These are phyloP conservation scores for Platygyra sinensis DNA, from an alignment of 64 coral and sea anemone genomes.

Conservation along the genomic window DNA sequence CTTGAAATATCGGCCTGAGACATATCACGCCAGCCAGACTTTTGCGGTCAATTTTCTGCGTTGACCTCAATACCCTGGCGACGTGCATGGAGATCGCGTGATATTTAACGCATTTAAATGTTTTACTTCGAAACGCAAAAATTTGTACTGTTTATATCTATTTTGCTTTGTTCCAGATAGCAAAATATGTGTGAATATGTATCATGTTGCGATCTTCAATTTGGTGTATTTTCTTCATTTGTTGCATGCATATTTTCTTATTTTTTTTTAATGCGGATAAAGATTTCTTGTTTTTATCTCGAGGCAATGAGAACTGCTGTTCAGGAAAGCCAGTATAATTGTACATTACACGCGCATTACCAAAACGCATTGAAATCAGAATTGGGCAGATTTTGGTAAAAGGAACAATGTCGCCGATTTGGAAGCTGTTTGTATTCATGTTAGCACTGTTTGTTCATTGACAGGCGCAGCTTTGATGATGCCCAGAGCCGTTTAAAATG, in stretches of 20 bases:
- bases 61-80: background rate
- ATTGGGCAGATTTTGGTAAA: background rate
- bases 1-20: background rate
- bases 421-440: conserved; percentile 17
- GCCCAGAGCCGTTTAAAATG: conserved; percentile 96
- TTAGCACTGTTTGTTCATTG: conserved; percentile 7
- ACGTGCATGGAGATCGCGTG: background rate
- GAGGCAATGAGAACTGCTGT: background rate
- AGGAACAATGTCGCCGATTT: conserved; percentile 13
- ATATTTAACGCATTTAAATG: background rate
- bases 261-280: too few relatives aligned
- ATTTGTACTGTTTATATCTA: background rate
- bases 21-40: background rate
- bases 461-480: conserved; percentile 95
- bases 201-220: background rate
- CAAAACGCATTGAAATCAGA: conserved; percentile 5
- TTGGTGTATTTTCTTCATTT: background rate
- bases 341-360: background rate
- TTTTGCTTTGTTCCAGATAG: background rate
- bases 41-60: background rate
- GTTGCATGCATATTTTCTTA: too few relatives aligned
- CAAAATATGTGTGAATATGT: conserved; percentile 4
- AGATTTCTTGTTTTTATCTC: too few relatives aligned
- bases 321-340: background rate
- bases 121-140: conserved; percentile 15